Base-by-base conservation (phyloP, 2,888 invertebrate genomes). In the Luffia ferchaultella region DNA sequence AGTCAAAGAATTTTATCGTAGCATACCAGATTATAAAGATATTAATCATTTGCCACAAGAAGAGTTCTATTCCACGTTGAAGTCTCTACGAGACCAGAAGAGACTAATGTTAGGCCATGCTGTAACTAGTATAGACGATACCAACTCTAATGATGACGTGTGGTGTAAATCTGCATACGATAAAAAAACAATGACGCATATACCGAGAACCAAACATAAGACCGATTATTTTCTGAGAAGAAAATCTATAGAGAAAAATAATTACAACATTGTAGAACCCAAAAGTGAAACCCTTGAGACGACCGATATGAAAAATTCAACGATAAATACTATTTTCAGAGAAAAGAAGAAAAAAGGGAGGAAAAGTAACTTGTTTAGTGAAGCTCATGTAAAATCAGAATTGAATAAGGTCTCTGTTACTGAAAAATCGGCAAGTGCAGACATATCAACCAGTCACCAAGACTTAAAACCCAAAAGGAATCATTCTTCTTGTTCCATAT, bases 11-110 rank as follows among this genome's bases (percentile, higher is more conserved):
- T 92, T 93, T 68, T 89, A 90, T 58, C 88, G 88, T 49, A 93
- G 91, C 61, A 93, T 93, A 64, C 93, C 93, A 51, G 92, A 93
- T 64, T 93, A 93, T 57, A 87, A 87, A 52, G 92, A 93, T 47
- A 86, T 93, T 1, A 87, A 91, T 65, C 92, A 93, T 72, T 75
- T 93, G 56, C 88, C 91, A 0, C 88, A 88, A 53, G 88, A 87
- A 52, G 93, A 93, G 61, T 93, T 93, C 68, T 90, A 91, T 65
- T 87, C 87, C 15, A 90, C 90, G 40, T 66, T 93, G 48, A 88
- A 90, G 66, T 85, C 84, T 52, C 68, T 91, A 46, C 87, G 88
- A 56, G 86, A 89, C 57, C 89, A 87, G 62, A 90, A 90, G 62
- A 86, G 85, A 58, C 71, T 85, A 46, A 73, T 85, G 71, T 58